phyloP scores from a whole-genome alignment of 1,140 invertebrate species.

The Bombus haemorrhoidalis region DNA sequence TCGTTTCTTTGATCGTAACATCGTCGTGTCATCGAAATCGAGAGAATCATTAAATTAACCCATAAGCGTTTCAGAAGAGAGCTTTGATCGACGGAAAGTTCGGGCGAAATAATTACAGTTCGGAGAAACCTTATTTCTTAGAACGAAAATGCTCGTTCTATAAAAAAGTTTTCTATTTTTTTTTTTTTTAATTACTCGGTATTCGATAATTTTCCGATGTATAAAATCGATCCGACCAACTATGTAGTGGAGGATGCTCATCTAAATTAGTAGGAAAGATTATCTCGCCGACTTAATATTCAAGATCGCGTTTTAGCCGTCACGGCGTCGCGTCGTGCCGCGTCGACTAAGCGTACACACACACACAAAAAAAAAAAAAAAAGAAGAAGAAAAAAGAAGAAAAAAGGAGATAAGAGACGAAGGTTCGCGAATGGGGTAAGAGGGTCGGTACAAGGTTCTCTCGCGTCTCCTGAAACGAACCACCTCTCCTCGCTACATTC shows the following conservation, averaged over 20 bases:
- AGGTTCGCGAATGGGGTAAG: neutral
- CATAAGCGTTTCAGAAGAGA: neutral
- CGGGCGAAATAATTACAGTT: neutral
- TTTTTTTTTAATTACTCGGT: neutral
- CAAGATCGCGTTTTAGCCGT: slow-evolving; percentile 24
- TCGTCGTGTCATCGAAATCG: slow-evolving; percentile 16
- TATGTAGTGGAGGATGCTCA: neutral
- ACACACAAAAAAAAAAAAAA: no score
- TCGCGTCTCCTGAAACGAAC: slow-evolving; percentile 10
- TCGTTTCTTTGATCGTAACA: slow-evolving; percentile 42
- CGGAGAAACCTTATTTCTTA: neutral
- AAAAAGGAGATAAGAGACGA: neutral
- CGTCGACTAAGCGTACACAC: no score
- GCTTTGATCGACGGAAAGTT: neutral
- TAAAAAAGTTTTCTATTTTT: neutral
- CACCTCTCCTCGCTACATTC: neutral
- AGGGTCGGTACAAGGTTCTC: neutral
- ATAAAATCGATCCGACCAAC: neutral
- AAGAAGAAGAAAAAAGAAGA: no score
- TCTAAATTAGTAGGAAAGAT: slow-evolving; percentile 34
- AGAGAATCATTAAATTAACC: slow-evolving; percentile 22
- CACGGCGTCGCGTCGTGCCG: no score
- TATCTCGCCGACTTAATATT: slow-evolving; percentile 31
- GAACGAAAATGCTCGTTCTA: neutral
- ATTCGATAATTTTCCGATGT: neutral